A percentile compares a stretch with the other conserved stretches of the same genome.
These are phyloP conservation scores for Geophilus truncorum DNA, from an alignment of 2,888 invertebrate species.

Conservation along the genomic window DNA sequence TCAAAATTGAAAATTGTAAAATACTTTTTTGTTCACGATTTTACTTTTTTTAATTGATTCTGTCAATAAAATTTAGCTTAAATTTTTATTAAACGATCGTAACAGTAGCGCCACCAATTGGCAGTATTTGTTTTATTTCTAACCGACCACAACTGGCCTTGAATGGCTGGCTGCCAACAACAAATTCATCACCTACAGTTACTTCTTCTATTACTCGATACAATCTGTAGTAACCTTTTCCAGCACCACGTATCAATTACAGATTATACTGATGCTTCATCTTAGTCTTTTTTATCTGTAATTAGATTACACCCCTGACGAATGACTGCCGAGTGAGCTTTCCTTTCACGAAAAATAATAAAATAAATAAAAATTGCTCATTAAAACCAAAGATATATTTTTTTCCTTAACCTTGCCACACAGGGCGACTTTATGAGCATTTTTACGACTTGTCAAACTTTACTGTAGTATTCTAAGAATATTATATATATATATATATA, in stretches of 20 bases:
- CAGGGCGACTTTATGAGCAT: neutral
- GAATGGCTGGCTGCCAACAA: neutral
- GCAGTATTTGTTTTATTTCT: no score
- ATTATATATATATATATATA: neutral
- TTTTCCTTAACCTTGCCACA: neutral
- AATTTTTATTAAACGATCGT: no score
- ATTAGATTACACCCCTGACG: neutral
- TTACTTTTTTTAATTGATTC: no score
- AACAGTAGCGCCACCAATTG: no score
- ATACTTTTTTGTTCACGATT: no score
- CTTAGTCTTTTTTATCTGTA: neutral
- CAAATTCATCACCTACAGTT: neutral
- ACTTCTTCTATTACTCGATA: neutral
- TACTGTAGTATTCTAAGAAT: neutral
- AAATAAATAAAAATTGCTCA: neutral
- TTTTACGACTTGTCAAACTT: slow-evolving; percentile 2
- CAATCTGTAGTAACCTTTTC: neutral
- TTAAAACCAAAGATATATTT: neutral
- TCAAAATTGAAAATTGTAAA: no score
- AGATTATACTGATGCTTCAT: no score
- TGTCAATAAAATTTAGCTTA: no score
- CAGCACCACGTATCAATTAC: no score
- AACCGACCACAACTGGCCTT: no score
- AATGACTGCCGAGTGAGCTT: neutral
- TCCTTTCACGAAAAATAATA: neutral